phyloP scores from a whole-genome alignment of 2,888 invertebrate genomes.

The Tenthredo amoena region DNA sequence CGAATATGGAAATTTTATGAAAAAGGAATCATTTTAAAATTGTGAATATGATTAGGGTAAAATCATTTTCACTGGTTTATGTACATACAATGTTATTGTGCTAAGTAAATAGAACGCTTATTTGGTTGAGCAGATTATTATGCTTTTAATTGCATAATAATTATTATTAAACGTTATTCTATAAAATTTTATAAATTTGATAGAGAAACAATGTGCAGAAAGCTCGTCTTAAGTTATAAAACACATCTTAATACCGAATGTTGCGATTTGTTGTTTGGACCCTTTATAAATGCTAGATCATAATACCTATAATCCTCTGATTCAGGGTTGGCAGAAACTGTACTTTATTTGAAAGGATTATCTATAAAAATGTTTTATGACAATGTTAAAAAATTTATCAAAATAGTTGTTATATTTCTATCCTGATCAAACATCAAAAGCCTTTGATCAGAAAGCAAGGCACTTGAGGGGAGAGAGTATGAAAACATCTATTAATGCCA shows the following conservation, averaged over 20 bases:
- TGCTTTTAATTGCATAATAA: background rate
- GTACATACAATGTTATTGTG: conserved; percentile 30
- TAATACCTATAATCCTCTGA: background rate
- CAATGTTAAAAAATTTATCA: conserved; percentile 42
- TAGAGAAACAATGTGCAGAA: background rate
- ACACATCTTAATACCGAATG: conserved; percentile 1
- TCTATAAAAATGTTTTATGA: conserved; percentile 5
- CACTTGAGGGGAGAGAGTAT: conserved; percentile 12
- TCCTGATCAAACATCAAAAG: background rate
- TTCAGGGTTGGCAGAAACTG: conserved; percentile 34
- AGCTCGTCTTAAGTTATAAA: conserved; percentile 22
- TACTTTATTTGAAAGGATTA: background rate
- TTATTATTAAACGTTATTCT: background rate
- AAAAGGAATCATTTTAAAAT: conserved; percentile 4
- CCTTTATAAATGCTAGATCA: conserved; percentile 18
- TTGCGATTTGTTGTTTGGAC: conserved; percentile 34
- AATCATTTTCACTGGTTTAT: conserved; percentile 24
- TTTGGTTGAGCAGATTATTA: conserved; percentile 21
- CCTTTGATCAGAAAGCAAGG: conserved; percentile 29
- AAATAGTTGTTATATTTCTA: conserved; percentile 27
- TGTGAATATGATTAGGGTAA: background rate
- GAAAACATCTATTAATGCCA: conserved; percentile 31
- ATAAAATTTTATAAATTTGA: background rate
- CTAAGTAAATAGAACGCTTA: conserved; percentile 1
- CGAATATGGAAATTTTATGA: background rate